Conservation (phyloP, 2,797 vertebrate species). For the Onychomys leucogaster region DNA sequence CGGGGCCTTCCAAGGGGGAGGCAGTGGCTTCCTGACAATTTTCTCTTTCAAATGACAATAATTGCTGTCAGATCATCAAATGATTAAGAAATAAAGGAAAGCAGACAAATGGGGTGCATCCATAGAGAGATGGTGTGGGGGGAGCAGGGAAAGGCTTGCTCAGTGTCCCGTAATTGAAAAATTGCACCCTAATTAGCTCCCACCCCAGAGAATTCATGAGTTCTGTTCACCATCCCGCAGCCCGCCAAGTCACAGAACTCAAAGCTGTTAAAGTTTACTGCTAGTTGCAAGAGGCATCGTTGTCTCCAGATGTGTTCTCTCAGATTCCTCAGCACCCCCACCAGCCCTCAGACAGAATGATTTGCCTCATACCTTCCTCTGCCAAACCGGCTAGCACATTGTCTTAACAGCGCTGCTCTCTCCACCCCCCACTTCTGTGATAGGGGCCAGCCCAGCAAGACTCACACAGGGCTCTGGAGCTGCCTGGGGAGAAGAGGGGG, state of each 20-base stretch:
- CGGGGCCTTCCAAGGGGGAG: background rate
- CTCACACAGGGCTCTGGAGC: background rate
- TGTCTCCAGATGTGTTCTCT: background rate
- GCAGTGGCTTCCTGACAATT: slow-evolving; percentile 33
- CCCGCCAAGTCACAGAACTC: background rate
- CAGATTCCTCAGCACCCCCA: background rate
- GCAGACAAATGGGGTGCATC: slow-evolving; percentile 60
- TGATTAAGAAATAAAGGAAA: slow-evolving; percentile 75
- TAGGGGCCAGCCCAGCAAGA: background rate
- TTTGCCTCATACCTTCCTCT: slow-evolving; percentile 55
- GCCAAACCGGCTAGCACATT: slow-evolving; percentile 59
- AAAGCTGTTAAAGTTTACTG: slow-evolving; percentile 39
- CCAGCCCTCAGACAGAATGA: slow-evolving; percentile 1
- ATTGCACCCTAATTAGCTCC: slow-evolving; percentile 69
- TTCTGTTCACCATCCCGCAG: background rate
- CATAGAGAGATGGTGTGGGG: background rate
- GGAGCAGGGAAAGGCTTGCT: background rate
- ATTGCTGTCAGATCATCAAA: slow-evolving; percentile 66
- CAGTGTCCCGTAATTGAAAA: slow-evolving; percentile 66
- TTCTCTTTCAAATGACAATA: slow-evolving; percentile 76
- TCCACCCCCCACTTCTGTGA: background rate
- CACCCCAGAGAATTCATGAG: slow-evolving; percentile 18
- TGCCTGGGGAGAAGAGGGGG: background rate
- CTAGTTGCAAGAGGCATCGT: slow-evolving; percentile 22
- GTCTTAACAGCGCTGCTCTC: slow-evolving; percentile 65